Percentiles rank a stretch among this genome's conserved stretches.
phyloP scores from a whole-genome alignment of 1,140 invertebrate genomes.

The Mya arenaria region DNA sequence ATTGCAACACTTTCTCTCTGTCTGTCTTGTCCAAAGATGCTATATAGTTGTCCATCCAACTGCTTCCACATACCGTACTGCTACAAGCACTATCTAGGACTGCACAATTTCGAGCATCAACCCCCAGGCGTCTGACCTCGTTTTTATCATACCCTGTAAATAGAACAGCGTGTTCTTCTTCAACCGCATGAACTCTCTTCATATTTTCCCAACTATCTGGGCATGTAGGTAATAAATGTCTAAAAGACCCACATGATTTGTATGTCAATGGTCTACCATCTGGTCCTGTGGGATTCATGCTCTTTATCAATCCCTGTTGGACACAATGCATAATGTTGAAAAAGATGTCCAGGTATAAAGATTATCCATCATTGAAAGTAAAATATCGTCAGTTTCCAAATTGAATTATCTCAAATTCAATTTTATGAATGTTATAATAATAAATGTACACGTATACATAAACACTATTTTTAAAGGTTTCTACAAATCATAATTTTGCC shows the following conservation, averaged over 20 bases:
- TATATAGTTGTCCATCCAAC: constrained; percentile 53
- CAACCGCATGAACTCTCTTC: constrained; percentile 33
- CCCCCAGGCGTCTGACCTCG: constrained; percentile 24
- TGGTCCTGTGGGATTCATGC: no score
- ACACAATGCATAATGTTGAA: no score
- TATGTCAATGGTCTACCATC: constrained; percentile 13
- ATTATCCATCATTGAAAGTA: no score
- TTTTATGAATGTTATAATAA: no score
- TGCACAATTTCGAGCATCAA: constrained; percentile 56
- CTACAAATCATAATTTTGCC: no score
- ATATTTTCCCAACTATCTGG: constrained; percentile 44
- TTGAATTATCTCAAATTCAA: no score
- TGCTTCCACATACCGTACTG: constrained; percentile 54
- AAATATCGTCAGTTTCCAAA: no score
- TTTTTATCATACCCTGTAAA: constrained; percentile 45
- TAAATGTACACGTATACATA: no score
- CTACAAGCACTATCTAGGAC: constrained; percentile 57
- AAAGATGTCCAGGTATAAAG: no score
- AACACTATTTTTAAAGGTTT: no score
- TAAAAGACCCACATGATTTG: constrained; percentile 34
- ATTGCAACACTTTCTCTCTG: constrained; percentile 31
- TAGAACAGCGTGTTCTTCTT: constrained; percentile 45
- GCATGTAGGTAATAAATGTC: constrained; percentile 32
- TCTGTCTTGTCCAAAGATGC: constrained; percentile 28
- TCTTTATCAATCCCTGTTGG: no score